phyloP scores from a whole-genome alignment of 2,113 vertebrate genomes.

The Brachyhypopomus gauderio region DNA sequence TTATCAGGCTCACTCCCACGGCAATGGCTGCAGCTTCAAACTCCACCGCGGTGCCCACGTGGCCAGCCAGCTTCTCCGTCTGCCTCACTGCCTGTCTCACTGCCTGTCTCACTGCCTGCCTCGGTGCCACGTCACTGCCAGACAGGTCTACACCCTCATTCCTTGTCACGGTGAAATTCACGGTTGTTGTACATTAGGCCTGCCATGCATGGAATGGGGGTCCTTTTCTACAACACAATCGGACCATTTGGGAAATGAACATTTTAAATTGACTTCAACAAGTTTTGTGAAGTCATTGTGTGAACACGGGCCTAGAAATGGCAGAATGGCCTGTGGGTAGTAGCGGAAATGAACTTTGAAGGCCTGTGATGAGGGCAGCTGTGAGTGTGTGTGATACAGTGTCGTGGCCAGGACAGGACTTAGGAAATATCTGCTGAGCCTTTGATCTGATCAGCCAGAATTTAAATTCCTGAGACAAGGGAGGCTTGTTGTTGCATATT shows the following conservation, averaged over 20 bases:
- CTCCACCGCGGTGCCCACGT: not conserved
- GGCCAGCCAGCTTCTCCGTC: conserved; percentile 15
- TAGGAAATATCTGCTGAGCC: conserved; percentile 50
- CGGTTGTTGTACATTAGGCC: conserved; percentile 33
- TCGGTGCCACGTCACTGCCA: conserved; percentile 4
- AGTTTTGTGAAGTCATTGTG: not conserved
- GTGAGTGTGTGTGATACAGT: not conserved
- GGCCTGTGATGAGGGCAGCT: not conserved
- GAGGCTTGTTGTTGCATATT: conserved; percentile 68
- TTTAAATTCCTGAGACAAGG: conserved; percentile 63
- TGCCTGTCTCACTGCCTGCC: conserved; percentile 16
- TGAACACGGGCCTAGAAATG: not conserved
- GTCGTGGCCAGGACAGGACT: conserved; percentile 36
- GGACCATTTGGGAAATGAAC: no score
- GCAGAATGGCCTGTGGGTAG: not conserved
- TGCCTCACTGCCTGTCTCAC: not conserved
- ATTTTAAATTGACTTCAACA: no score
- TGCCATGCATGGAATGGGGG: not conserved
- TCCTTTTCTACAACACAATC: no score
- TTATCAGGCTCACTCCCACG: conserved; percentile 73
- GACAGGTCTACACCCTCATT: not conserved
- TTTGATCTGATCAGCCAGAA: conserved; percentile 70
- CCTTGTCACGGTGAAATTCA: no score
- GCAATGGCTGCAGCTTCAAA: conserved; percentile 66
- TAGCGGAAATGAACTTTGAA: not conserved